phyloP scores from a whole-genome alignment of 1,140 invertebrate genomes.

The Leptopilina boulardi region DNA sequence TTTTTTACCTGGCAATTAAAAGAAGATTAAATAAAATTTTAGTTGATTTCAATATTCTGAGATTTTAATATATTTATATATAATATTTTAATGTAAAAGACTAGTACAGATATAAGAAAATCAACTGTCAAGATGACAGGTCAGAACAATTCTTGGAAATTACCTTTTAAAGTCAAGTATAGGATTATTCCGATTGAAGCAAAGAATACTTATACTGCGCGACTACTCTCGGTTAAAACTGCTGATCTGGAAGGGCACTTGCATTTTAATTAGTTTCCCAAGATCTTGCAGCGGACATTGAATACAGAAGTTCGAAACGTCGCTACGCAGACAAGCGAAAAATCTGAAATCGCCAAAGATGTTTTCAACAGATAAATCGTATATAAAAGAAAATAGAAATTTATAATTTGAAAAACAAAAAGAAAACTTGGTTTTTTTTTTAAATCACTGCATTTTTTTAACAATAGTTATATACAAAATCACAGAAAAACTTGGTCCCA shows the following conservation, averaged over 20 bases:
- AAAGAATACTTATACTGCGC: neutral
- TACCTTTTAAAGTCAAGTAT: neutral
- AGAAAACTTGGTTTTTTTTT: too few relatives aligned
- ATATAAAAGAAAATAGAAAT: neutral
- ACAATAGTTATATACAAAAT: too few relatives aligned
- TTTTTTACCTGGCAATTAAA: too few relatives aligned
- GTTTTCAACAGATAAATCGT: neutral
- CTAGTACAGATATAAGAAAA: too few relatives aligned
- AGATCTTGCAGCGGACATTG: neutral
- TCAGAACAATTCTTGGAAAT: neutral
- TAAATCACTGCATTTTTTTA: too few relatives aligned
- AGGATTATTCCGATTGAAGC: neutral
- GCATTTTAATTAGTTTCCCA: conserved; percentile 10
- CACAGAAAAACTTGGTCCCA: too few relatives aligned
- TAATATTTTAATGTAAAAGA: too few relatives aligned
- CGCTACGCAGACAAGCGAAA: neutral
- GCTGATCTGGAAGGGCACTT: conserved; percentile 3
- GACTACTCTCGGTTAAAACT: neutral
- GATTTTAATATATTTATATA: too few relatives aligned
- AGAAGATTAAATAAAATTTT: too few relatives aligned
- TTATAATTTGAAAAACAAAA: too few relatives aligned
- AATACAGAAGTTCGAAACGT: neutral
- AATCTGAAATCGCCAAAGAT: neutral
- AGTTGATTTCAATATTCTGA: too few relatives aligned
- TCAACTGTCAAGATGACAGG: neutral